Base-by-base conservation (phyloP, 2,888 invertebrate genomes). In the Drosophila leonis region DNA sequence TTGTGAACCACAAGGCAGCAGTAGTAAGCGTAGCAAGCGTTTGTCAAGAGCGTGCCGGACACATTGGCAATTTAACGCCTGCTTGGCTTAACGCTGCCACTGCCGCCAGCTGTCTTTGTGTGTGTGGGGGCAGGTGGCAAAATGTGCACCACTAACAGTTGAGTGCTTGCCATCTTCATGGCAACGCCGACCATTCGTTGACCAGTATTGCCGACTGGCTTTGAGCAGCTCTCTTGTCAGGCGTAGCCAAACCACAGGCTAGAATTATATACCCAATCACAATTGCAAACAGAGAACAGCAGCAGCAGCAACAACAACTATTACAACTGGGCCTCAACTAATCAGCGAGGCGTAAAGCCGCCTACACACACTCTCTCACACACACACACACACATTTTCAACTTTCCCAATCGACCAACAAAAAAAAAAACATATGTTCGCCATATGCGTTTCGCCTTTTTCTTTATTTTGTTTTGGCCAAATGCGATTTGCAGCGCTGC, bases 41-140 rank as follows among this genome's bases (percentile, higher is more conserved):
- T 57, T 46, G 44, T 69, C 46, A 65, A 59, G 78, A 66, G 80
- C 62, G 80, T 80, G 80, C 70, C 70, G 61, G 65, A 76, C 61
- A 65, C 74, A 71, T 64, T 73, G 72, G 57, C 86, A 86, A 84
- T 86, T 83, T 82, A 80, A 82, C 78, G 84, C 80, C 74, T 75
- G 83, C 62, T 80, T 80, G 66, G 79, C 71, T 67, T 67, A 65
- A 9, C 44, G 13, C 39, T 39, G 15, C 3, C 0, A 10, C 29
- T 20, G n/a, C 20, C 15, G 8, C 15, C 9, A 13, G 6, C 13
- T 42, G 13, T 37, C 35, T 37, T 10, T n/a, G 27, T 10, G 33
- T 29, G 27, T 18, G 39, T 41, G 64, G 27, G 24, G 44, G 46
- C 66, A 66, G 62, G 70, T 70, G 54, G 63, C 48, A 37, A 37